Evolutionary conservation across 2,113 vertebrate genomes (phyloP), one percentile per base, ranked within the genome.

Genomic region (Meles meles): DNA sequence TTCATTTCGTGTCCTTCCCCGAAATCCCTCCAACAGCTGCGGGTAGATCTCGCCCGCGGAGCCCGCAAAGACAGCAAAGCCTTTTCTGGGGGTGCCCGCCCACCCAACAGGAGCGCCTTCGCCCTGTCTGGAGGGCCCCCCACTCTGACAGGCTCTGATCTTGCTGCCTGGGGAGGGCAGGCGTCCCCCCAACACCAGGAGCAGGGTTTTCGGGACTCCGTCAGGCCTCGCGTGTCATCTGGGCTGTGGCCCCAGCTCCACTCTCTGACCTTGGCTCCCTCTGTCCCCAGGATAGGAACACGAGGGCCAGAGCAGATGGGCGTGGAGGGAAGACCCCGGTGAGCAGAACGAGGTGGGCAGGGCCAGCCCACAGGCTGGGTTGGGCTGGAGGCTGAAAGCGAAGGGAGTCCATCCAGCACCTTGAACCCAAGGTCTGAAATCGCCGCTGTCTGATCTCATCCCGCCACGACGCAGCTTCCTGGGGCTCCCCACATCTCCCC

Each of bases 311-410:
- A 25, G 8, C 34, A 25, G 34, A 14, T 1, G 20, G 6, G 3
- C 1, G 0, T 0, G 7, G 20, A 55, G 74, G 52, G 79, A 13
- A 14, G 21, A 8, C 4, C 21, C 13, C 7, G 49, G 11, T 10
- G 29, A 34, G 18, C 44, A 4, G 31, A 23, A n/a, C 5, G 18
- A 21, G 47, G 77, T 18, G 21, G 47, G 47, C 10, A 10, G 15
- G 18, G 76, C 20, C 42, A 25, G 34, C 79, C 10, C 1, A 15
- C 20, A 2, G 49, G 77, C 79, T 6, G 1, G 11, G 25, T 1
- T 6, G 6, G 55, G 34, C 49, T 7, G 12, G 31, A 21, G 29
- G 18, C 31, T 21, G 76, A 9, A 14, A 76, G 76, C 76, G 12
- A 6, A n/a, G 31, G 10, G 72, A 44, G 9, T 18, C 74, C 8